These are phyloP conservation scores for Parnassius glacialis DNA, from an alignment of 2,888 invertebrate genomes.

Conservation along the genomic window DNA sequence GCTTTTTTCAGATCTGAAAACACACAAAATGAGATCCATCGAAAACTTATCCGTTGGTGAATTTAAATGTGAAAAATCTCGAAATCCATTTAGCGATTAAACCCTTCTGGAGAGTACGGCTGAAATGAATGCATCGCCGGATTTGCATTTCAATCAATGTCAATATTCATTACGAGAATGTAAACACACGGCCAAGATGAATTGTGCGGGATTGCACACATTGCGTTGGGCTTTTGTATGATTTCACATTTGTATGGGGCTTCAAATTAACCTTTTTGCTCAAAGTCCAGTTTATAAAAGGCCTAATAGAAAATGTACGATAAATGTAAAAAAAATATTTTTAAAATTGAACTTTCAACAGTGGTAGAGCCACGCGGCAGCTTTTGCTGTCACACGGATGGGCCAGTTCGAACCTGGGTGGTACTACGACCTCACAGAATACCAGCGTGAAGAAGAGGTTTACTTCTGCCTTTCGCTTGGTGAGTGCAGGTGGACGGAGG, in stretches of 20 bases:
- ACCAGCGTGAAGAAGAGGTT: too few species aligned
- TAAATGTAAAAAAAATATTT: slow-evolving; percentile 5
- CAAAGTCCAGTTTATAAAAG: slow-evolving; percentile 11
- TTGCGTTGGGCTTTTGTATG: slow-evolving; percentile 18
- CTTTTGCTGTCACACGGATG: too few species aligned
- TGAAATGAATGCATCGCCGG: slow-evolving; percentile 41
- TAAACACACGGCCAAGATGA: slow-evolving; percentile 32
- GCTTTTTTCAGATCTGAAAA: slow-evolving; percentile 1
- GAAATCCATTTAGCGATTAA: slow-evolving; percentile 44
- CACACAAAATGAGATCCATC: not conserved
- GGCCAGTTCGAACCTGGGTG: too few species aligned
- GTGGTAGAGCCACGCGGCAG: too few species aligned
- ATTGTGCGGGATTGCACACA: slow-evolving; percentile 20
- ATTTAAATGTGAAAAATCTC: slow-evolving; percentile 29
- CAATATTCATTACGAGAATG: slow-evolving; percentile 56
- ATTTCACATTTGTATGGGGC: slow-evolving; percentile 8
- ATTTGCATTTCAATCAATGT: slow-evolving; percentile 59
- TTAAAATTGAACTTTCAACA: slow-evolving; percentile 18
- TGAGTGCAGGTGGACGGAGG: too few species aligned
- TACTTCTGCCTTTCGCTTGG: too few species aligned
- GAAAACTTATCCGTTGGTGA: slow-evolving; percentile 3
- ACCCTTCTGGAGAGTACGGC: slow-evolving; percentile 33
- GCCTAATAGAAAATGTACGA: slow-evolving; percentile 9
- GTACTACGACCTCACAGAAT: too few species aligned
- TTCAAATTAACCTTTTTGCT: slow-evolving; percentile 5